A percentile compares a stretch with the other conserved stretches of the same genome.
phyloP scores from a whole-genome alignment of 2,797 vertebrate genomes.

The Pseudochirops cupreus region DNA sequence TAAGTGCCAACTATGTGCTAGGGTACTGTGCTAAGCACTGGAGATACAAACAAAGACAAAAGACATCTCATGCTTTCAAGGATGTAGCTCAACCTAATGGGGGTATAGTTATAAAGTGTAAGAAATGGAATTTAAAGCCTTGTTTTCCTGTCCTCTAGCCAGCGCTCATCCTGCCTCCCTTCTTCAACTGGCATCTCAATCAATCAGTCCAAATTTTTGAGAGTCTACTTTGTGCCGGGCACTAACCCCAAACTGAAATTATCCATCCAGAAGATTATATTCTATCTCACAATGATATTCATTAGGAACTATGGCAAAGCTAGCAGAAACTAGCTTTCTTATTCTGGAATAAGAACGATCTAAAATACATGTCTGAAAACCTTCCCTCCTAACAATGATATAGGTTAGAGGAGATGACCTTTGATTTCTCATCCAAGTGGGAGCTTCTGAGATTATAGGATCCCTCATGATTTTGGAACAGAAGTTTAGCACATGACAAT shows the following conservation, averaged over 20 bases:
- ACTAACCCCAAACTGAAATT: background rate
- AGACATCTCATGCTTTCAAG: background rate
- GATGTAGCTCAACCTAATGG: background rate
- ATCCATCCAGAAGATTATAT: background rate
- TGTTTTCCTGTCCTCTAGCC: background rate
- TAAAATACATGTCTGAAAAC: background rate
- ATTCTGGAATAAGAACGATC: background rate
- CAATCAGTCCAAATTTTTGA: background rate
- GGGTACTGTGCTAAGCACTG: background rate
- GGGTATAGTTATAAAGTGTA: background rate
- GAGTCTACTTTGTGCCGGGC: background rate
- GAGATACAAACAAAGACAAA: background rate
- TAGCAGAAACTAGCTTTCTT: background rate
- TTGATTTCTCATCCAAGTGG: background rate
- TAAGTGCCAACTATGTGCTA: background rate
- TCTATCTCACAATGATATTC: background rate
- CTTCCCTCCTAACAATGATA: background rate
- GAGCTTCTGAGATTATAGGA: background rate
- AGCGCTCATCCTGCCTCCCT: background rate
- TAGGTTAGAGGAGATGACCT: background rate
- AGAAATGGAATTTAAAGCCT: background rate
- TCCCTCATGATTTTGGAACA: background rate
- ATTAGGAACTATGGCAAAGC: background rate
- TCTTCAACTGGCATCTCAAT: background rate
- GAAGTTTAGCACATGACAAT: background rate